Evolutionary conservation across 2,797 vertebrate species (phyloP), one percentile per base, ranked within the genome.

Genomic region (Falco rusticolus): DNA sequence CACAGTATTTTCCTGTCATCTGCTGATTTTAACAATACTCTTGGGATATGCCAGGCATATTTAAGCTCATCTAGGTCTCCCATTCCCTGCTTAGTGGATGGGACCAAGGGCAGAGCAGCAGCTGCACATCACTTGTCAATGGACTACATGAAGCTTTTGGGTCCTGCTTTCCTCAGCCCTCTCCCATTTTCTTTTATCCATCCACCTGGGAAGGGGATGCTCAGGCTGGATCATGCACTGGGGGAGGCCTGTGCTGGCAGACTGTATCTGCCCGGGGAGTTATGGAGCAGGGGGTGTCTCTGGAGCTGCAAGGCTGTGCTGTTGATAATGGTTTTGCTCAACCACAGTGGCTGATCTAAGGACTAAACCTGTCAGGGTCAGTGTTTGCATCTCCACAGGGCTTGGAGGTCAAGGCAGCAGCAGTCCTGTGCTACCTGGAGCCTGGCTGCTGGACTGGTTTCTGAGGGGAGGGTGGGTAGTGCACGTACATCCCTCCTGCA

Each of bases 281-380:
- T 28, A 37, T 1, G 21, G 31, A 60, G 31, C 65, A n/a, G 4
- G 13, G 13, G 3, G 7, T 60, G 12, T 2, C 16, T n/a, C 53
- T 5, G 50, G 19, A 33, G 16, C 56, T 78, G 33, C 56, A 24
- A 48, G 47, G 22, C 37, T 85, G 22, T 60, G 34, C 21, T 50
- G 18, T 25, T 45, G 21, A 16, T 21, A 47, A 21, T 18, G 24
- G 25, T 16, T 81, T 60, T 78, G 19, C 33, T 69, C 16, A n/a
- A 33, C 26, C 47, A 43, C 33, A 20, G 41, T 9, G 54, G 5
- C 25, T 48, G 61, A 18, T 59, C 39, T 24, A 31, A 53, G 59
- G 25, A 16, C 13, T 66, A 43, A 84, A 48, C 11, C 8, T 26
- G 33, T 25, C 0, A 1, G 28, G 17, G 25, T 1, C 1, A 0